These are phyloP conservation scores for Dolomedes plantarius DNA, from an alignment of 2,888 invertebrate genomes.

Conservation along the genomic window DNA sequence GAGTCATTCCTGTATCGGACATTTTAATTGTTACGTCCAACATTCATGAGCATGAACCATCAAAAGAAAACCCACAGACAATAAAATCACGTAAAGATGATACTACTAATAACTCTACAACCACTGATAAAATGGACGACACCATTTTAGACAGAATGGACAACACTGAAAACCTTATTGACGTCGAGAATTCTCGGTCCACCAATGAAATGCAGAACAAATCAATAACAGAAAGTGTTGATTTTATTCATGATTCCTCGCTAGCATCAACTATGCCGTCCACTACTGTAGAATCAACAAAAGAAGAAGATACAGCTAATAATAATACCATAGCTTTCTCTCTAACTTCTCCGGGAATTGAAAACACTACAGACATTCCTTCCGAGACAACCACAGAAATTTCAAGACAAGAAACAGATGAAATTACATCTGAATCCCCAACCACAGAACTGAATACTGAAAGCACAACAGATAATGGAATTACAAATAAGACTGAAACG, in stretches of 20 bases:
- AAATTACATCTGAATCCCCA: not conserved
- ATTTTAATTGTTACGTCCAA: not conserved
- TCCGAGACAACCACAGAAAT: not conserved
- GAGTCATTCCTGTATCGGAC: not conserved
- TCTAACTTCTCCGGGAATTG: not conserved
- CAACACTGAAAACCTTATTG: not conserved
- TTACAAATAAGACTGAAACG: constrained; percentile 16
- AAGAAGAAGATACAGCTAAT: not conserved
- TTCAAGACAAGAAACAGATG: not conserved
- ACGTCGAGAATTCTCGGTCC: not conserved
- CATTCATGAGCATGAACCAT: not conserved
- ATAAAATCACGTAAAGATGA: constrained; percentile 16
- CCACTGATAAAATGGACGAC: not conserved
- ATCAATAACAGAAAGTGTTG: not conserved
- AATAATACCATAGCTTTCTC: not conserved
- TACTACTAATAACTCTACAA: not conserved
- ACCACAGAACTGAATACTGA: not conserved
- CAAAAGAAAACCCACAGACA: not conserved
- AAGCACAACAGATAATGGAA: not conserved
- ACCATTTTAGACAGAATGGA: not conserved
- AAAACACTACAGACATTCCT: not conserved
- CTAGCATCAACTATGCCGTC: not conserved
- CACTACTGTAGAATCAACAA: not conserved
- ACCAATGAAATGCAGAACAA: not conserved
- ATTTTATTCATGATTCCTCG: not conserved